Evolutionary conservation across 2,113 vertebrate genomes (phyloP), one percentile per base, ranked within the genome.

Genomic region (Melanerpes aurifrons): DNA sequence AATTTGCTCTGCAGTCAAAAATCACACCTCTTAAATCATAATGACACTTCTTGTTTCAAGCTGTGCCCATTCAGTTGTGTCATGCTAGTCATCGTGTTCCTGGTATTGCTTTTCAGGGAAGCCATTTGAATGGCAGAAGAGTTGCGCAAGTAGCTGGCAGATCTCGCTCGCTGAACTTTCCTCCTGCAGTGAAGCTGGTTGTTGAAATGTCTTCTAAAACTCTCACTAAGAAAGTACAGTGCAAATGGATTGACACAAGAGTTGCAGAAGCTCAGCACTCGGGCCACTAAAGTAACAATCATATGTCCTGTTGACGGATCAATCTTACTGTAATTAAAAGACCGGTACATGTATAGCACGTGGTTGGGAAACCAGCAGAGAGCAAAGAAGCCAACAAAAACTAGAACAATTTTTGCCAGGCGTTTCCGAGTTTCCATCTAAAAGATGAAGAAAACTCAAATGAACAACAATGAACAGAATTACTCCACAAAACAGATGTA

Each of bases 331-430:
- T 99, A 99, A 92, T 98, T 98, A 95, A 99, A 99, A 92, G 99
- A 99, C 62, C 99, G 98, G 92, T 99, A 99, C 98, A 99, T 97
- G 96, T 99, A 99, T 14, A 99, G 97, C 29, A 99, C 95, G 6
- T 99, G 99, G 90, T 98, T 99, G 75, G 99, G 99, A 94, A 99
- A 98, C 99, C 99, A 99, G 91, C 98, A 99, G 61, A 99, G 86
- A 16, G 98, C 97, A 68, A 99, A 99, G 83, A 98, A 98, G 43
- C 97, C 98, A 91, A 99, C 98, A 17, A 99, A 99, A 59, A 99
- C 98, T 59, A 99, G 94, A 70, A 99, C 99, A n/a, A 99, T 99
- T 97, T 99, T 99, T 57, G 99, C 98, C 97, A 99, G 97, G 7
- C 98, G 98, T 94, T 98, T 99, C 95, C 99, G 98, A 21, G 99